These are phyloP conservation scores for Microcebus lehilahytsara DNA, from an alignment of 2,113 vertebrate genomes.

Conservation along the genomic window DNA sequence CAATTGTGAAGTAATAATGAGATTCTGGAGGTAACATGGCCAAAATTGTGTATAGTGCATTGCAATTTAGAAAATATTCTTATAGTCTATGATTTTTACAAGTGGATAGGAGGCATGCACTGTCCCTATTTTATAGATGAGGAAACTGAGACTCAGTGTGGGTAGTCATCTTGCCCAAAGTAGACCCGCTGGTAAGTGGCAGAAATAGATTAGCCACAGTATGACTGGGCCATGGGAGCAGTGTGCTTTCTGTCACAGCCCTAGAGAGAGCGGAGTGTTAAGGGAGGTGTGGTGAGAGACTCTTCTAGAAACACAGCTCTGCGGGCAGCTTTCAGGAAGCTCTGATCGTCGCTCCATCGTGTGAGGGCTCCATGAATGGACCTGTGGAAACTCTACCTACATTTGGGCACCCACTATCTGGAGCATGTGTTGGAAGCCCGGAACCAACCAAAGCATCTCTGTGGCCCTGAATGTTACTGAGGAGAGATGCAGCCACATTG, in stretches of 20 bases:
- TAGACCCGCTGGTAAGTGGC: background rate
- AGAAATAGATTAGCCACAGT: background rate
- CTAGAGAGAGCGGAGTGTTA: background rate
- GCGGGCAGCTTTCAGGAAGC: background rate
- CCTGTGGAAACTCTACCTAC: slow-evolving; percentile 57
- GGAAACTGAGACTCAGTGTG: background rate
- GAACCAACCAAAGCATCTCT: slow-evolving; percentile 77
- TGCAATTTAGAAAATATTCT: slow-evolving; percentile 2
- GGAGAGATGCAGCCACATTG: slow-evolving; percentile 76
- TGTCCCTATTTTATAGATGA: background rate
- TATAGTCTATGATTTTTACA: background rate
- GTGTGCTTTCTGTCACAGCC: background rate
- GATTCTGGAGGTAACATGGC: slow-evolving; percentile 7
- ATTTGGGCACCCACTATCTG: slow-evolving; percentile 49
- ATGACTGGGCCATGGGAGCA: background rate
- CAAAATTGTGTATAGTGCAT: background rate
- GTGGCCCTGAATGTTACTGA: slow-evolving; percentile 79
- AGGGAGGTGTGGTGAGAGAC: background rate
- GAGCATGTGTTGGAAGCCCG: slow-evolving; percentile 63
- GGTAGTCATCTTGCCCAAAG: background rate
- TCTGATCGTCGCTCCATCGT: background rate
- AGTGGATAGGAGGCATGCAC: background rate
- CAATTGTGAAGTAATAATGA: slow-evolving; percentile 18
- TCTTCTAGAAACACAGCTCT: background rate
- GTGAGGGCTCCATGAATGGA: background rate